phyloP scores from a whole-genome alignment of 2,113 vertebrate genomes.

The Capreolus pygargus region DNA sequence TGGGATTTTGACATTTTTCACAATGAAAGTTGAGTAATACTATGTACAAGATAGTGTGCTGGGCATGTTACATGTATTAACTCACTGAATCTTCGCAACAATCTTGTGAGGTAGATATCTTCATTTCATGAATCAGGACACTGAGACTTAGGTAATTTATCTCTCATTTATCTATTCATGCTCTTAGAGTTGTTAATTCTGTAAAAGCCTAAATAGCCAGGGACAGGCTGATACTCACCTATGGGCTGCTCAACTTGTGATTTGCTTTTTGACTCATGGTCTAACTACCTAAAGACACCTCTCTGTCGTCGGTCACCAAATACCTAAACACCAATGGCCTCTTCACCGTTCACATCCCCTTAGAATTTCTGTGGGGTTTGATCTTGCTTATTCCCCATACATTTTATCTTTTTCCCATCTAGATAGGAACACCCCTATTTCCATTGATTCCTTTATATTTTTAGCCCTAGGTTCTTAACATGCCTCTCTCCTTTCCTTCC shows the following conservation, averaged over 20 bases:
- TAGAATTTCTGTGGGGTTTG: neutral
- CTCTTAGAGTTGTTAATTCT: neutral
- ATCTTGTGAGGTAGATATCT: neutral
- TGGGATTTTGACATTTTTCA: neutral
- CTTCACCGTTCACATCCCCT: neutral
- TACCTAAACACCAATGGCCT: neutral
- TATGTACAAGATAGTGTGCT: neutral
- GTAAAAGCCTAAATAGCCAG: neutral
- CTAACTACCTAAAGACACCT: neutral
- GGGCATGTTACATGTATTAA: neutral
- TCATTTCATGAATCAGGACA: neutral
- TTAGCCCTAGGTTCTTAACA: neutral
- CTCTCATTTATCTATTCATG: neutral
- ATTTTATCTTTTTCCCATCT: neutral
- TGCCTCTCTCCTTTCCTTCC: too few species aligned
- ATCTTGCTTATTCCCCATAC: neutral
- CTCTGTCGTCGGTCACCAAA: neutral
- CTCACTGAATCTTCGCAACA: neutral
- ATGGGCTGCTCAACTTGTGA: neutral
- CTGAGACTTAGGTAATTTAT: neutral
- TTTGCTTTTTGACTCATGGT: neutral
- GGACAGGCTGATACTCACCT: neutral
- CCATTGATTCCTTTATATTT: neutral
- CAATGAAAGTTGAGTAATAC: neutral
- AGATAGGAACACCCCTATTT: neutral